Percentiles rank a stretch among this genome's conserved stretches.
Conservation (phyloP, 1,140 invertebrate genomes). For the Bombyx mandarina region DNA sequence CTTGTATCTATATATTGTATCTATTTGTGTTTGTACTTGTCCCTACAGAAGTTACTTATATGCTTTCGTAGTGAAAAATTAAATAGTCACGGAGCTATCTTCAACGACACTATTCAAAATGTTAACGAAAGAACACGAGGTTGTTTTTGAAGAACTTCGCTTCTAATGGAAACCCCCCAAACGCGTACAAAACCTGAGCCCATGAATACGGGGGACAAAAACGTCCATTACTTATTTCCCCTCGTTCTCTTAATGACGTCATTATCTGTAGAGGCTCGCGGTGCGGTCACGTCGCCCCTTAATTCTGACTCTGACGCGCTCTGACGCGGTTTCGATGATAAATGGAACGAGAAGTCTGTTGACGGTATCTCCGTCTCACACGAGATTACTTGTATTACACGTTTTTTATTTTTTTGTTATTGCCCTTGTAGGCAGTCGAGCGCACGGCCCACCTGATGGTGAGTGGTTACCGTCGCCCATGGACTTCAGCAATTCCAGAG, state of each 20-base stretch:
- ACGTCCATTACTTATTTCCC: conserved; percentile 37
- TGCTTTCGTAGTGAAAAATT: too few species aligned
- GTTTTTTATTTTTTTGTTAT: too few species aligned
- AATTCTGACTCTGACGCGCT: conserved; percentile 25
- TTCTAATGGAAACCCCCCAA: conserved; percentile 1
- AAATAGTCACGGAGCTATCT: too few species aligned
- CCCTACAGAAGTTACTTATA: too few species aligned
- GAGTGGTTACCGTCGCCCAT: too few species aligned
- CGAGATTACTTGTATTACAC: conserved; percentile 7
- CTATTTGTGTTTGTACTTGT: too few species aligned
- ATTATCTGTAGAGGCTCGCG: conserved; percentile 35
- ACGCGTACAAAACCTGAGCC: conserved; percentile 12
- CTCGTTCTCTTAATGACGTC: conserved; percentile 44
- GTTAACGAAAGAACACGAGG: too few species aligned
- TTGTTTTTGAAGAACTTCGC: background rate
- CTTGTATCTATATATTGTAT: too few species aligned
- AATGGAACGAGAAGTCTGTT: conserved; percentile 15
- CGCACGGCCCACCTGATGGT: too few species aligned
- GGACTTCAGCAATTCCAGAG: too few species aligned
- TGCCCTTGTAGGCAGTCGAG: too few species aligned
- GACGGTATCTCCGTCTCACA: conserved; percentile 7
- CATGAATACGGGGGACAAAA: conserved; percentile 35
- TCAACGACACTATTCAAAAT: too few species aligned
- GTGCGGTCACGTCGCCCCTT: conserved; percentile 32
- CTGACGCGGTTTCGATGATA: conserved; percentile 15